phyloP scores from a whole-genome alignment of 2,888 invertebrate genomes.

The Cataglyphis cursor region DNA sequence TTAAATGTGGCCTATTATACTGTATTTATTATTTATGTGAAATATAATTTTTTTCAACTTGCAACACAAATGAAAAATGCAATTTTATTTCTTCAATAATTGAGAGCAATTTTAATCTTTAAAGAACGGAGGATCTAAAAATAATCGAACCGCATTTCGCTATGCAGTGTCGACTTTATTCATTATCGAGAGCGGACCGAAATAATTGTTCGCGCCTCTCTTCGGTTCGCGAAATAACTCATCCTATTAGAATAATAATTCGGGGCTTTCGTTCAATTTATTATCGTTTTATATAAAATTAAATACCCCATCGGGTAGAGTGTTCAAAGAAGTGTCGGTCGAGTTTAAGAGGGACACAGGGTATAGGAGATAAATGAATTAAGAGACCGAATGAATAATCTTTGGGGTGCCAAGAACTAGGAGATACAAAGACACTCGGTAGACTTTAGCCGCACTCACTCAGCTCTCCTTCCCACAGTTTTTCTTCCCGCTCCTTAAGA shows the following conservation, averaged over 20 bases:
- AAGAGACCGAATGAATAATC: slow-evolving; percentile 76
- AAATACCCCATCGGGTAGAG: slow-evolving; percentile 1
- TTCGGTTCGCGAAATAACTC: slow-evolving; percentile 8
- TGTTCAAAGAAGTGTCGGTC: slow-evolving; percentile 46
- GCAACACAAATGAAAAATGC: not conserved
- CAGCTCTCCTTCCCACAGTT: slow-evolving; percentile 9
- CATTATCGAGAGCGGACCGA: slow-evolving; percentile 9
- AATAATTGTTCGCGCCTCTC: slow-evolving; percentile 27
- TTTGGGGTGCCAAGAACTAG: slow-evolving; percentile 55
- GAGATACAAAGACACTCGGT: slow-evolving; percentile 67
- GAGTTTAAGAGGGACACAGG: slow-evolving; percentile 43
- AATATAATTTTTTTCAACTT: not conserved
- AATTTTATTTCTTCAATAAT: not conserved
- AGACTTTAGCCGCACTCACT: slow-evolving; percentile 66
- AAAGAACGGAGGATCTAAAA: not conserved
- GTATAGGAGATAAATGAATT: slow-evolving; percentile 77
- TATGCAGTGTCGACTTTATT: not conserved
- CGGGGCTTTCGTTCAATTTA: slow-evolving; percentile 32
- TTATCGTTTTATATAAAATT: slow-evolving; percentile 41
- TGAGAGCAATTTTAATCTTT: slow-evolving; percentile 12
- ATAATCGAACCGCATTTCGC: slow-evolving; percentile 12
- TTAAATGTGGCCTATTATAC: not conserved
- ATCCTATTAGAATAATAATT: slow-evolving; percentile 48
- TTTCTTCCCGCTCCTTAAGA: slow-evolving; percentile 5
- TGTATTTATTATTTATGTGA: not conserved